phyloP scores from a whole-genome alignment of 2,113 vertebrate species.

The Aegotheles bennettii region DNA sequence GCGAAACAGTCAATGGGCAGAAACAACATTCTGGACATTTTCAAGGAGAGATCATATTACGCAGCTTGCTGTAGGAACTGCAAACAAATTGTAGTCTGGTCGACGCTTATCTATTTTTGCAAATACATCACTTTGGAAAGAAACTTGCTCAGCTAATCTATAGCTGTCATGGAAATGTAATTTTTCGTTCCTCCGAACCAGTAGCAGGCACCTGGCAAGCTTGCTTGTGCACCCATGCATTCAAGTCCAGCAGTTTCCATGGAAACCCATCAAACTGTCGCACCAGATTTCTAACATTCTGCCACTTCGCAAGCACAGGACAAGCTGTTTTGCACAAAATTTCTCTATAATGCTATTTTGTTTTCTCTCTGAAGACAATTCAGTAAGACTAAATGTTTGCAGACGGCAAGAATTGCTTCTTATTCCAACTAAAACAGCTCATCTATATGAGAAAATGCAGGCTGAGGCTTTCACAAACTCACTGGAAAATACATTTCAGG shows the following conservation, averaged over 20 bases:
- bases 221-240: slow-evolving; percentile 62
- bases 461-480: neutral
- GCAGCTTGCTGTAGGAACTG: slow-evolving; percentile 22
- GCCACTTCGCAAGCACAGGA: slow-evolving; percentile 19
- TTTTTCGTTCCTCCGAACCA: slow-evolving; percentile 64
- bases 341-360: neutral
- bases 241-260: slow-evolving; percentile 72
- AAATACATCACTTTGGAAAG: slow-evolving; percentile 67
- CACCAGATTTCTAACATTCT: slow-evolving; percentile 48
- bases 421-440: neutral
- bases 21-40: slow-evolving; percentile 50
- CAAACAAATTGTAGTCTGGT: slow-evolving; percentile 60
- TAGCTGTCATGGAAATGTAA: slow-evolving; percentile 71
- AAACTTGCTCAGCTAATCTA: slow-evolving; percentile 74
- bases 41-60: slow-evolving; percentile 52
- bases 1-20: slow-evolving; percentile 26
- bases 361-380: slow-evolving; percentile 16
- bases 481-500: neutral
- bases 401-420: neutral
- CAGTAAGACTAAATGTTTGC: neutral
- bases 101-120: slow-evolving; percentile 58
- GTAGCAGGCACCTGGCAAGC: slow-evolving; percentile 63
- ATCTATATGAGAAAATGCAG: neutral
- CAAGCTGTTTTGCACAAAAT: slow-evolving; percentile 27
- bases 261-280: slow-evolving; percentile 68